These are phyloP conservation scores for Pseudochirops corinnae DNA, from an alignment of 2,797 vertebrate genomes.

Conservation along the genomic window DNA sequence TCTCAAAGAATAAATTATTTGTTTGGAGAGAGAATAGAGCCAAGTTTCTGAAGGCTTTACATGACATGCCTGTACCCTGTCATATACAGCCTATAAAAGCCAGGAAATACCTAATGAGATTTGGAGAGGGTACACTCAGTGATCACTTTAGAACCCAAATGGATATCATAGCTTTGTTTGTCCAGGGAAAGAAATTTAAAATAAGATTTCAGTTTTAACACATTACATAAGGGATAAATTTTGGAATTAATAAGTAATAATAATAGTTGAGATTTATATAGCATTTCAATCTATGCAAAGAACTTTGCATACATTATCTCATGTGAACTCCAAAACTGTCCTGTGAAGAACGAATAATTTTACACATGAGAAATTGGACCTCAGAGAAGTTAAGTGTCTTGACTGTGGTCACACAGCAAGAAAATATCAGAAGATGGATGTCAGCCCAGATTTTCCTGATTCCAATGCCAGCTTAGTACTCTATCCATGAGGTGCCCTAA, in stretches of 20 bases:
- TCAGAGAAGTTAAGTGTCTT: not conserved
- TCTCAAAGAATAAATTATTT: not conserved
- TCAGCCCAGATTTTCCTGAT: not conserved
- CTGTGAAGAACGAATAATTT: not conserved
- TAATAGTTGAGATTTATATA: not conserved
- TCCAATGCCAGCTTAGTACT: not conserved
- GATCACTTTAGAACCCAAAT: not conserved
- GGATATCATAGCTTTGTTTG: not conserved
- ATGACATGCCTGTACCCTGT: not conserved
- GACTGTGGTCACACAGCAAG: not conserved
- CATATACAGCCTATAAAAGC: not conserved
- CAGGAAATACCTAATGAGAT: not conserved
- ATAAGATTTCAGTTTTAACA: not conserved
- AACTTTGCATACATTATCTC: not conserved
- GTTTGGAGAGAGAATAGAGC: not conserved
- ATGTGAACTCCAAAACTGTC: not conserved
- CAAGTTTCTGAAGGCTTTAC: fast-evolving
- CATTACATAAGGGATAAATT: not conserved
- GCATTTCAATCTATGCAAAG: not conserved
- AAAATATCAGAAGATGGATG: not conserved
- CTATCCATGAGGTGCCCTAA: not conserved
- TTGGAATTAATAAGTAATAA: not conserved
- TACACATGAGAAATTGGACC: not conserved
- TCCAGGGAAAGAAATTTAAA: not conserved
- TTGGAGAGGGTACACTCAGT: not conserved